These are phyloP conservation scores for Pachyramphus minor DNA, from an alignment of 2,113 vertebrate species.

Conservation along the genomic window DNA sequence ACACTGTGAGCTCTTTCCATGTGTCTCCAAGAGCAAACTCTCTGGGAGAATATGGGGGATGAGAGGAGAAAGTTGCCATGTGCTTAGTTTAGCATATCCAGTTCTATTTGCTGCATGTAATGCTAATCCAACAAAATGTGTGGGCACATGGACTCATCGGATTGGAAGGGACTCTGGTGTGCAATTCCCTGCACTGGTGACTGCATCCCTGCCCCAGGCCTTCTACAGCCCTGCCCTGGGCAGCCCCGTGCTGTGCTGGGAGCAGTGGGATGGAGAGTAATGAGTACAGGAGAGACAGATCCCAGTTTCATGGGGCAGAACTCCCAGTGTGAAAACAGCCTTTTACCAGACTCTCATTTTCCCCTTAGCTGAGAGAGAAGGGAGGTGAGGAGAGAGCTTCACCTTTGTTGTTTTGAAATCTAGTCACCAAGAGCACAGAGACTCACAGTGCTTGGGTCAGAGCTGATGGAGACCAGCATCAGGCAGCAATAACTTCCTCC, in stretches of 20 bases:
- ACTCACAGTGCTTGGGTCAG: not conserved
- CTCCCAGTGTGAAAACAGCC: not conserved
- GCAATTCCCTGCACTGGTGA: not conserved
- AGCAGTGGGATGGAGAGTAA: not conserved
- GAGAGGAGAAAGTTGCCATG: not conserved
- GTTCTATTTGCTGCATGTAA: not conserved
- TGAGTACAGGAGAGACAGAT: not conserved
- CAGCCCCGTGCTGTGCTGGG: not conserved
- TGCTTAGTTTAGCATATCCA: not conserved
- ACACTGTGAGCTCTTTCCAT: not conserved
- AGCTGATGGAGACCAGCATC: not conserved
- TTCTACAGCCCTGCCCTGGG: not conserved
- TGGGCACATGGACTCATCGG: not conserved
- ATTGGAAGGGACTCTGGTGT: not conserved
- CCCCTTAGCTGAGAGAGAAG: not conserved
- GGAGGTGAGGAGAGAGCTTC: not conserved
- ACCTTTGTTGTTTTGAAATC: not conserved
- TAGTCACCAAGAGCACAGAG: not conserved
- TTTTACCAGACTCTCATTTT: not conserved
- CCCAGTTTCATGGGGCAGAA: accelerated
- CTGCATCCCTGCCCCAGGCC: not conserved
- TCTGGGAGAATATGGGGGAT: not conserved
- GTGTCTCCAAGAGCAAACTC: not conserved
- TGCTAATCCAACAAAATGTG: not conserved
- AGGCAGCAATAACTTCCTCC: not conserved